These are phyloP conservation scores for Latrodectus geometricus DNA, from an alignment of 1,140 invertebrate species.

Conservation along the genomic window DNA sequence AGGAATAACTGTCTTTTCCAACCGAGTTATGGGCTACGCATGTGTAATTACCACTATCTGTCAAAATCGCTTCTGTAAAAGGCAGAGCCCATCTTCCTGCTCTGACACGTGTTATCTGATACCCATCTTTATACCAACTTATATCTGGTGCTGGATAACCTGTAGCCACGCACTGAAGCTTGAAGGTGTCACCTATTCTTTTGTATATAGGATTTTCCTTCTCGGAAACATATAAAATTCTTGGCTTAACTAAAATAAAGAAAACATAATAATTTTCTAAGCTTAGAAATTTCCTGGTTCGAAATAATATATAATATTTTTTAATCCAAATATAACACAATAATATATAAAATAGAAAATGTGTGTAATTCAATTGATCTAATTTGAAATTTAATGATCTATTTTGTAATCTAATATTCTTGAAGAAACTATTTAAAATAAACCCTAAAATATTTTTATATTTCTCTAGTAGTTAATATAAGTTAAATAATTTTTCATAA, in stretches of 20 bases:
- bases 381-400: too few species aligned
- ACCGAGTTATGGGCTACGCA: conserved; percentile 57
- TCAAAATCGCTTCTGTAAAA: conserved; percentile 53
- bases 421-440: too few species aligned
- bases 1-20: conserved; percentile 42
- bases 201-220: conserved; percentile 20
- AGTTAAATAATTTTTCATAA: too few species aligned
- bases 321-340: too few species aligned
- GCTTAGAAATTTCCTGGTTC: background rate
- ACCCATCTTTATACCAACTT: conserved; percentile 86
- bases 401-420: too few species aligned
- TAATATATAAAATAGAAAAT: too few species aligned
- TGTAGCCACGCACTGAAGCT: conserved; percentile 75
- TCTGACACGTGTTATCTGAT: conserved; percentile 80
- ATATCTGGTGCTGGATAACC: conserved; percentile 84
- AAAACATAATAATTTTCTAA: background rate
- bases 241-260: conserved; percentile 19
- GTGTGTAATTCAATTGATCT: too few species aligned
- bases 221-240: conserved; percentile 30
- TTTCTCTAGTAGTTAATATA: too few species aligned
- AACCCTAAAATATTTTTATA: too few species aligned
- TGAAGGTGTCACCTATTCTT: conserved; percentile 18
- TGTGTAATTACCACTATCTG: conserved; percentile 61
- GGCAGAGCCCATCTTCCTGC: conserved; percentile 40
- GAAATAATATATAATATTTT: background rate